Evolutionary conservation across 2,888 invertebrate species (phyloP), one percentile per base, ranked within the genome.

Genomic region (Dasypogon diadema): DNA sequence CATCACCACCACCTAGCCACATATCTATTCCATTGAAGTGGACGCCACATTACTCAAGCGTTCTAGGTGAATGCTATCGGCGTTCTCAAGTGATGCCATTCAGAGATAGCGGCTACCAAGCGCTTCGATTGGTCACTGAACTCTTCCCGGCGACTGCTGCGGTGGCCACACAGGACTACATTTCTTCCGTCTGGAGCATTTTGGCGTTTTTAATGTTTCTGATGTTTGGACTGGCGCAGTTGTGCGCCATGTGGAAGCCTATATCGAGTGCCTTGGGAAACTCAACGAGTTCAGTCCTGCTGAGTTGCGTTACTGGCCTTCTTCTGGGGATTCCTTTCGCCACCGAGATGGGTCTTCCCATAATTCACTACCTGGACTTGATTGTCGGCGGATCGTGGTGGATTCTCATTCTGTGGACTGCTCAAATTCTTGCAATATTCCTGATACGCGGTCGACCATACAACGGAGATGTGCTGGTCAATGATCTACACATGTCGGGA

Each of bases 241-340:
- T 96, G 87, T 87, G 96, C 80, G 95, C 95, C 0, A 92, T 96
- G 82, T 96, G 96, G 96, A 95, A 96, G 83, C 94, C 94, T 82
- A 93, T 96, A 72, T 93, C 96, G 77, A 92, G 94, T 18, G 94
- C 95, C 2, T 89, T 96, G 68, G 86, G 85, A 1, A 84, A 85
- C 90, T 95, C 90, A 89, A 94, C 48, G 89, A 95, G 83, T 91
- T 93, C 85, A 87, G 91, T n/a, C 88, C 90, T 83, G 88, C 90
- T 78, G 85, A 96, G 94, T 81, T 96, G 96, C 81, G 91, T 93
- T 0, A 90, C 93, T 76, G 96, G 93, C 5, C 91, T 96, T 76
- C 88, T 95, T 6, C 85, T 95, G 46, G 95, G 96, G n/a, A 89
- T 96, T 80, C 91, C 94, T 6, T 91, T 96, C 86, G 92, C 95